Percentiles rank a stretch among this genome's conserved stretches.
phyloP scores from a whole-genome alignment of 2,797 vertebrate genomes.

The Manis crassicaudata region DNA sequence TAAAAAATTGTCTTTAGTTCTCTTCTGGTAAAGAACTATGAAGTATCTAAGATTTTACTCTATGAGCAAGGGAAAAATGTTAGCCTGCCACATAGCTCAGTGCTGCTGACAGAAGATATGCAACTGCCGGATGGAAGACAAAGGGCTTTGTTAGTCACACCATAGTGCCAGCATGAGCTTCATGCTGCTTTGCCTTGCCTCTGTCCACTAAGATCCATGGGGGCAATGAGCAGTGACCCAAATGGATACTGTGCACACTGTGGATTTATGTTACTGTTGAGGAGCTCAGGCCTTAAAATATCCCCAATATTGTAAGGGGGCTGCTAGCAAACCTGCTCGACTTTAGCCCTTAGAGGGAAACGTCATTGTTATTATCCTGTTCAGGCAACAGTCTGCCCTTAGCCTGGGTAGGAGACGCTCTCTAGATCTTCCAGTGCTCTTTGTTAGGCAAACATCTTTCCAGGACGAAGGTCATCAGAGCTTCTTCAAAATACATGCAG shows the following conservation, averaged over 20 bases:
- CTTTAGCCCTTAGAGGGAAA: not conserved
- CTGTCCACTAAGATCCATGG: not conserved
- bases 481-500: not conserved
- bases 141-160: not conserved
- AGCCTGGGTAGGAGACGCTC: not conserved
- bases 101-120: not conserved
- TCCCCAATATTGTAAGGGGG: not conserved
- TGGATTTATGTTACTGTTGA: not conserved
- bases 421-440: not conserved
- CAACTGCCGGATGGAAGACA: not conserved
- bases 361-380: not conserved
- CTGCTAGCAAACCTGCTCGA: not conserved
- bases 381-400: not conserved
- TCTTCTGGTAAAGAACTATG: not conserved
- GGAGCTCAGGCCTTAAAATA: not conserved
- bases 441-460: not conserved
- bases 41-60: conserved; percentile 11
- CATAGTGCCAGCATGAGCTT: not conserved
- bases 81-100: not conserved
- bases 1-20: not conserved
- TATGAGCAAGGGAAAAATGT: not conserved
- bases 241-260: not conserved
- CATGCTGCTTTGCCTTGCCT: not conserved
- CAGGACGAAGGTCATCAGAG: not conserved
- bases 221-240: not conserved